A percentile compares a stretch with the other conserved stretches of the same genome.
Conservation (phyloP, 2,888 invertebrate species). For the Lasioglossum figueresi region DNA sequence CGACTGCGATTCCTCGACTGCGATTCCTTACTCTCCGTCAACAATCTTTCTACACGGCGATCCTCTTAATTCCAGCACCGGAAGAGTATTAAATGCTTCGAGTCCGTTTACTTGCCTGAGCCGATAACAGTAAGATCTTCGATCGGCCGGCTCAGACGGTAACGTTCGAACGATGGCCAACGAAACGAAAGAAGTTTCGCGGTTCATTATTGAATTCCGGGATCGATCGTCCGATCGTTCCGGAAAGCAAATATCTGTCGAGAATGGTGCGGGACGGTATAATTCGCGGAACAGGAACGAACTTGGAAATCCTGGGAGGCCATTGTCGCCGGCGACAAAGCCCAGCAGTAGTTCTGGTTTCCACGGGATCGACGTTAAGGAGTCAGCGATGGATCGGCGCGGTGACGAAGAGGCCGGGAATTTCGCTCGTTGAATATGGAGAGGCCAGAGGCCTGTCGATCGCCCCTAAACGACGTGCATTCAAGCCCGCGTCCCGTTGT, state of each 20-base stretch:
- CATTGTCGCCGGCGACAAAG: constrained; percentile 72
- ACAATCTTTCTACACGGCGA: neutral
- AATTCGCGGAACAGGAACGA: constrained; percentile 57
- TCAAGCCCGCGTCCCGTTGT: constrained; percentile 69
- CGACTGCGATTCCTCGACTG: neutral
- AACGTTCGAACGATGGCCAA: neutral
- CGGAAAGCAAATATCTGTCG: neutral
- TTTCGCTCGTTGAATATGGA: constrained; percentile 77
- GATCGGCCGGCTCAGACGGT: neutral
- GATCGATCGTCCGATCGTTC: constrained; percentile 34
- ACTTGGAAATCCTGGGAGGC: constrained; percentile 61
- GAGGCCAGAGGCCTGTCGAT: constrained; percentile 77
- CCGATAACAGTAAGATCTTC: neutral
- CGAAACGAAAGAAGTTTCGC: neutral
- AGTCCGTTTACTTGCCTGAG: neutral
- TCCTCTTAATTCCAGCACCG: neutral
- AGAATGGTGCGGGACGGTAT: constrained; percentile 18
- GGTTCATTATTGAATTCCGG: constrained; percentile 31
- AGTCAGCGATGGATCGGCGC: constrained; percentile 73
- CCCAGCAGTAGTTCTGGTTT: constrained; percentile 37
- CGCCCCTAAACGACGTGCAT: constrained; percentile 77
- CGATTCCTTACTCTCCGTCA: neutral
- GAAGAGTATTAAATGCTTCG: neutral
- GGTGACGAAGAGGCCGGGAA: constrained; percentile 73
- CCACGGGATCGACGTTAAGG: constrained; percentile 74